phyloP scores from a whole-genome alignment of 2,888 invertebrate genomes.

The Ischnus inquisitorius region DNA sequence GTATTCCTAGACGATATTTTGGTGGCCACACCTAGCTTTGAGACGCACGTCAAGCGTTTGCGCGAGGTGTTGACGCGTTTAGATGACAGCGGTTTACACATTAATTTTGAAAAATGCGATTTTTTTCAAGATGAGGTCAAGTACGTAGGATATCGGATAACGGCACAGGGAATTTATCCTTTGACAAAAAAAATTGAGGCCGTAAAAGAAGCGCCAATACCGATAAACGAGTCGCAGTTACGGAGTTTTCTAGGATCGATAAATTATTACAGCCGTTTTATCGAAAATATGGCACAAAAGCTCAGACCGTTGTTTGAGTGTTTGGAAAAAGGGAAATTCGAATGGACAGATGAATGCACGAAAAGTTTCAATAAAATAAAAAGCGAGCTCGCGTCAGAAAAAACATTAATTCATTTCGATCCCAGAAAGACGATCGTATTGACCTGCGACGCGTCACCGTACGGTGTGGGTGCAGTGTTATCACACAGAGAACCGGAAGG shows the following conservation, averaged over 20 bases:
- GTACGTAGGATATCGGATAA: conserved; percentile 27
- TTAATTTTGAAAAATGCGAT: conserved; percentile 47
- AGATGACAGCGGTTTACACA: conserved; percentile 32
- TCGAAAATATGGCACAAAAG: not conserved
- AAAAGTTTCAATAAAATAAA: conserved; percentile 33
- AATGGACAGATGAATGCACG: conserved; percentile 39
- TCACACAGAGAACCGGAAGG: conserved; percentile 34
- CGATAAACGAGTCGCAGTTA: not conserved
- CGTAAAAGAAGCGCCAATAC: not conserved
- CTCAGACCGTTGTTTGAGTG: conserved; percentile 25
- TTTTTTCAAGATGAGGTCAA: conserved; percentile 47
- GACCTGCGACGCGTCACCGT: conserved; percentile 57
- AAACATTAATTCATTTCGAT: conserved; percentile 53
- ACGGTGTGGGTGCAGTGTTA: conserved; percentile 52
- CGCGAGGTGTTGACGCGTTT: conserved; percentile 42
- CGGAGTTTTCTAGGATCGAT: not conserved
- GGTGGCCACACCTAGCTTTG: not conserved
- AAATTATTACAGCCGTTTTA: conserved; percentile 32
- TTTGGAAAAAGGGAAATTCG: conserved; percentile 23
- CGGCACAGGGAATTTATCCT: not conserved
- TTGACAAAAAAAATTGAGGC: not conserved
- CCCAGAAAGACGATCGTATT: conserved; percentile 47
- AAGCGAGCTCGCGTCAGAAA: conserved; percentile 34
- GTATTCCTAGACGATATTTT: conserved; percentile 52
- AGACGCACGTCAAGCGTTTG: conserved; percentile 18